Evolutionary conservation across 2,888 invertebrate species (phyloP), one percentile per base, ranked within the genome.

Genomic region (Drosophila neutralis): DNA sequence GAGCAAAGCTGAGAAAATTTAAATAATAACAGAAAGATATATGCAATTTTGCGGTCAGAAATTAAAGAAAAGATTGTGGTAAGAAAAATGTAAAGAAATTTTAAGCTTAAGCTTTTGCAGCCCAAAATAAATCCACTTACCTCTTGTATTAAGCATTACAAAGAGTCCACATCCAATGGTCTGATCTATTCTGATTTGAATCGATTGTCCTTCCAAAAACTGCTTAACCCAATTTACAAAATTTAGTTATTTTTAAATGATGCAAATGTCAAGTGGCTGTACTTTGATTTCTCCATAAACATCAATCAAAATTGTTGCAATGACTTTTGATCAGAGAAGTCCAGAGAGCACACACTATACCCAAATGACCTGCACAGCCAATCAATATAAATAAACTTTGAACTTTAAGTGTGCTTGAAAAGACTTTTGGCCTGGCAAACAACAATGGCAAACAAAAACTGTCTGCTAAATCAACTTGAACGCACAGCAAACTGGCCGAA

Each of bases 351-450:
- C 48, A 38, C 42, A 57, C 61, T 62, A 71, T 80, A 61, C 81
- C 84, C 84, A 83, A 82, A 81, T 83, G 82, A 78, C 81, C 82
- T 65, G 72, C 42, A 53, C 29, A 49, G 72, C 68, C 80, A 83
- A 83, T 83, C 85, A 78, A 85, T 83, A 83, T 72, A 73, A 77
- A 82, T 82, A 77, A 80, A 85, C 85, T 85, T 82, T 85, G 75
- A 80, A 80, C 82, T 85, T 80, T 79, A 53, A 59, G 58, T 75
- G 69, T 74, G 60, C 29, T 51, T 68, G 31, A 40, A 35, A 48
- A 42, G 70, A 72, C 65, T 69, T 72, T 72, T 79, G 33, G 27
- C 52, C 51, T 60, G 52, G 51, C 69, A 59, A 33, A 58, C 40
- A 58, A 58, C 18, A 65, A 68, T 58, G 59, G 68, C 67, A 80